Conservation (phyloP, 2,797 vertebrate species). For the Pipistrellus pygmaeus region DNA sequence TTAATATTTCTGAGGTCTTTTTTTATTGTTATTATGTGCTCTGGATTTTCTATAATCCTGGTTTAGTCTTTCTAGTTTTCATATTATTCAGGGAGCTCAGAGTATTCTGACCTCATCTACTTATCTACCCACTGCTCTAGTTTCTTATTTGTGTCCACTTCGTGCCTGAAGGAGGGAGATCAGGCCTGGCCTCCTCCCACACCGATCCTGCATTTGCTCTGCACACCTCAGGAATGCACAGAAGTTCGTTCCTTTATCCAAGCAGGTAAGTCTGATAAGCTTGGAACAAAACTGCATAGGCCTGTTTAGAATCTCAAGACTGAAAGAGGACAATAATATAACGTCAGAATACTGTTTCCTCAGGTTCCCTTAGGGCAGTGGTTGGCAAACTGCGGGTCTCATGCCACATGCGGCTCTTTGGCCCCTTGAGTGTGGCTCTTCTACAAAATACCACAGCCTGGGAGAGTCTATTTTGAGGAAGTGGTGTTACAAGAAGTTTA, state of each 20-base stretch:
- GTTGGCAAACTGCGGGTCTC: too few species aligned
- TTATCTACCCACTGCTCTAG: not conserved
- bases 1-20: conserved; percentile 47
- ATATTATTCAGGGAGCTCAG: not conserved
- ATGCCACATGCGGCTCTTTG: too few species aligned
- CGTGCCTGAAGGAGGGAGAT: not conserved
- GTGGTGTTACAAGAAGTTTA: too few species aligned
- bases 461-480: too few species aligned
- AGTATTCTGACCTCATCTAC: not conserved
- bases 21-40: conserved; percentile 12
- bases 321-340: not conserved
- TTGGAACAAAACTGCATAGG: not conserved
- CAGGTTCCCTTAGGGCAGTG: not conserved
- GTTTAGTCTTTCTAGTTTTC: not conserved
- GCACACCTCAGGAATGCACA: not conserved
- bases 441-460: too few species aligned
- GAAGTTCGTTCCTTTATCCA: not conserved
- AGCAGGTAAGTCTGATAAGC: not conserved
- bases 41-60: not conserved
- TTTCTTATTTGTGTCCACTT: not conserved
- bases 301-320: not conserved
- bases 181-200: not conserved
- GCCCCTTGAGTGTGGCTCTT: too few species aligned
- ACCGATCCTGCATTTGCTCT: not conserved
- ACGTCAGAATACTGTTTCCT: not conserved